phyloP scores from a whole-genome alignment of 2,888 invertebrate species.

The Hypomecis punctinalis region DNA sequence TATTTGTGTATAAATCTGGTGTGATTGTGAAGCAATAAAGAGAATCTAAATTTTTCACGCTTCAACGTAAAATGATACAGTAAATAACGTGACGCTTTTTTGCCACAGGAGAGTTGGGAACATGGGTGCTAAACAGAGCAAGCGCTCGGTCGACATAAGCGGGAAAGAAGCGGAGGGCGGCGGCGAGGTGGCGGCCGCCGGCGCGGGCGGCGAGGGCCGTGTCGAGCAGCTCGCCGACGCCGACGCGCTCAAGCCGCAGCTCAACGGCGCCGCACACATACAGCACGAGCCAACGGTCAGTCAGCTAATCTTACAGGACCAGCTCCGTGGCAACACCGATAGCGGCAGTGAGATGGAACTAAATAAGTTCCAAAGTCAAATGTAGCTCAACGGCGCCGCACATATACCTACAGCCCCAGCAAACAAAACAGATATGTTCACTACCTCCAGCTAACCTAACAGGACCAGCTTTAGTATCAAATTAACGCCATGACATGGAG shows the following conservation, averaged over 20 bases:
- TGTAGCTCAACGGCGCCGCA: too few species aligned
- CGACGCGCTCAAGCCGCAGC: constrained; percentile 89
- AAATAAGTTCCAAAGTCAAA: too few species aligned
- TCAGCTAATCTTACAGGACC: not conserved
- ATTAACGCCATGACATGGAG: too few species aligned
- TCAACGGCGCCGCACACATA: constrained; percentile 89
- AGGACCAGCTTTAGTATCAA: too few species aligned
- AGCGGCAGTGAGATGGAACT: too few species aligned
- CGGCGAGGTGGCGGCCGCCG: constrained; percentile 85
- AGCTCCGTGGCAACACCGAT: not conserved
- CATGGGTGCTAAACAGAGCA: constrained; percentile 95
- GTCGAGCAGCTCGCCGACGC: constrained; percentile 91
- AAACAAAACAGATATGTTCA: too few species aligned
- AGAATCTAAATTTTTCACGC: too few species aligned
- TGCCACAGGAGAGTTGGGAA: constrained; percentile 66
- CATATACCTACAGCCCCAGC: too few species aligned
- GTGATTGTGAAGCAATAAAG: too few species aligned
- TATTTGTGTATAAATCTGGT: too few species aligned
- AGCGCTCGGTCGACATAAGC: constrained; percentile 94
- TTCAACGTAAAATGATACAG: too few species aligned
- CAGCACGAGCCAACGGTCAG: constrained; percentile 81
- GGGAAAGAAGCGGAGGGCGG: constrained; percentile 87
- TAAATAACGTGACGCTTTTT: not conserved
- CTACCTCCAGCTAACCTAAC: too few species aligned
- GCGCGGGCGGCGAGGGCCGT: constrained; percentile 87